These are phyloP conservation scores for Notoglanidium macrostoma DNA, from an alignment of 2,797 vertebrate species.

Conservation along the genomic window DNA sequence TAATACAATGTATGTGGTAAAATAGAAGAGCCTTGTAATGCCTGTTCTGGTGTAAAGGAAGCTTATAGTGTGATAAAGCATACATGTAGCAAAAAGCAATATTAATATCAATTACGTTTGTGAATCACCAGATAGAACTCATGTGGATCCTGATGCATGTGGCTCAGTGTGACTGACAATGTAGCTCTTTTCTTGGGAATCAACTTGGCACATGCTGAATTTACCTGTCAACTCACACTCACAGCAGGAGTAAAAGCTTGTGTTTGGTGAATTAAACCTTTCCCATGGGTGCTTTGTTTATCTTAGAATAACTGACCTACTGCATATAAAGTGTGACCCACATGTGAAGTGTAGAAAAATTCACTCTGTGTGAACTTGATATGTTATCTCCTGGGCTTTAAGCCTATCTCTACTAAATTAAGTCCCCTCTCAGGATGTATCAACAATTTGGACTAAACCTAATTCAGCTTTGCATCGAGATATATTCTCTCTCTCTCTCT, in stretches of 20 bases:
- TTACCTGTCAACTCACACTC: slow-evolving; percentile 31
- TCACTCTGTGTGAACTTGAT: slow-evolving; percentile 49
- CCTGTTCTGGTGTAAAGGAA: not conserved
- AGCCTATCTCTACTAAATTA: slow-evolving; percentile 54
- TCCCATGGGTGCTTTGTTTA: slow-evolving; percentile 43
- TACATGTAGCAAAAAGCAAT: not conserved
- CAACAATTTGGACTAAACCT: slow-evolving; percentile 45
- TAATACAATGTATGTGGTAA: not conserved
- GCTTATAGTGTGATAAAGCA: not conserved
- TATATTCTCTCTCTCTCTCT: too few species aligned
- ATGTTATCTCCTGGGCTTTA: slow-evolving; percentile 50
- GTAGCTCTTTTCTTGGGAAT: not conserved
- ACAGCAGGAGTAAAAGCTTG: slow-evolving; percentile 28
- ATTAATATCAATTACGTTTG: not conserved
- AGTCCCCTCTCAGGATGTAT: slow-evolving; percentile 49
- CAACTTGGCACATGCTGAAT: slow-evolving; percentile 19
- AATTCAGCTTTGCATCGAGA: slow-evolving; percentile 45
- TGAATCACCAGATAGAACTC: not conserved
- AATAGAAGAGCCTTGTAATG: not conserved
- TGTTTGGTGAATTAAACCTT: slow-evolving; percentile 36
- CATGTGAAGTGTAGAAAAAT: slow-evolving; percentile 40
- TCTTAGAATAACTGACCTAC: slow-evolving; percentile 37
- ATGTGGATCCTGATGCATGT: not conserved
- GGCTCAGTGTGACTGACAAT: slow-evolving; percentile 5
- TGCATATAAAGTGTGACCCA: slow-evolving; percentile 47